Evolutionary conservation across 2,797 vertebrate genomes (phyloP).

Genomic region (Heteromormyrus szaboi): DNA sequence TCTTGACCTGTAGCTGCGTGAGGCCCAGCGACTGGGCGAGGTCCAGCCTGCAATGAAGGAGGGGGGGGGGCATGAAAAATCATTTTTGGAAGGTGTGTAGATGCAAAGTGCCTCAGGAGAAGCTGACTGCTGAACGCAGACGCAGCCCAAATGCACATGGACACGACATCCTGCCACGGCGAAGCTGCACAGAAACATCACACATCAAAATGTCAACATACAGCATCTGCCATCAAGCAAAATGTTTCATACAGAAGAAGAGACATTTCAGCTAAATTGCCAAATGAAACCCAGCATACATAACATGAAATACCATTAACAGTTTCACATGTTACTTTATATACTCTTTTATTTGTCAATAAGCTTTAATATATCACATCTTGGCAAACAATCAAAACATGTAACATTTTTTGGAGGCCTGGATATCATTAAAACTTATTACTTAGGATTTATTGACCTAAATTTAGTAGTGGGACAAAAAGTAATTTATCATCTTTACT

Average conservation of each 20-base stretch:
- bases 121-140: not conserved
- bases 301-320: not conserved
- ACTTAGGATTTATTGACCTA: not conserved
- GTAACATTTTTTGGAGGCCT: not conserved
- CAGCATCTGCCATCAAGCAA: not conserved
- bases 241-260: not conserved
- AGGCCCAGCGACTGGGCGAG: slow-evolving; percentile 92
- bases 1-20: slow-evolving; percentile 97
- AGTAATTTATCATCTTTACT: not conserved
- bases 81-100: not conserved
- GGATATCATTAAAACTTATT: not conserved
- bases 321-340: not conserved
- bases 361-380: not conserved
- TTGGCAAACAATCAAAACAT: not conserved
- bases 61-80: slow-evolving; percentile 23
- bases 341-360: not conserved
- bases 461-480: not conserved
- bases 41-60: slow-evolving; percentile 70
- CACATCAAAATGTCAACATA: not conserved
- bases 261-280: not conserved
- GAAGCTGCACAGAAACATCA: not conserved
- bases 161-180: not conserved
- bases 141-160: not conserved
- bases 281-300: not conserved
- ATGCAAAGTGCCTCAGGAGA: not conserved